Base-by-base conservation (phyloP, 2,888 invertebrate genomes). In the Scotopteryx bipunctaria region DNA sequence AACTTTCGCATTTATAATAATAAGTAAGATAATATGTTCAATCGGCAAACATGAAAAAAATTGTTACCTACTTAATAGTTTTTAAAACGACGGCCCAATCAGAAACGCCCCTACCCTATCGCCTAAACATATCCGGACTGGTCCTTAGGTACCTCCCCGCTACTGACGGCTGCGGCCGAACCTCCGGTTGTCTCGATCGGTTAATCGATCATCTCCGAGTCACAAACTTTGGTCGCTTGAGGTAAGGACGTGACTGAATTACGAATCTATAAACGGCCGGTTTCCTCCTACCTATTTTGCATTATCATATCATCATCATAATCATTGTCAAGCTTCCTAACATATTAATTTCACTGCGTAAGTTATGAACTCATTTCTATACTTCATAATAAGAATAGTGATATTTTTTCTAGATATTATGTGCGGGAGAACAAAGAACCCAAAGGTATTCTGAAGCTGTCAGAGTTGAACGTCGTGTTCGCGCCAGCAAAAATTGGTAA, bases 381-480 rank as follows among this genome's bases (percentile, higher is more conserved):
- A 15, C 5, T 5, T 38, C 11, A 5, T 27, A 27, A 13, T n/a
- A 17, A 13, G 8, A 11, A 8, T 8, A 5, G 29, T 25, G 33
- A 15, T 21, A 52, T 63, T 61, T 67, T 43, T 48, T 43, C 14
- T 78, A 90, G 90, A 73, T 95, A 95, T 79, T 93, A 94, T 69
- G 94, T 95, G 0, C 93, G 93, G 65, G 95, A 95, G 74, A 91
- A 92, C 62, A 94, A 93, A 84, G 95, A 95, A 67, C 96, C 97
- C 0, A 97, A 97, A 86, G 96, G 96, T 53, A 91, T 94, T 32
- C 91, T 97, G 52, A 92, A 94, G 75, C 91, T 97, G 72, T 95
- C 96, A 0, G 95, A 97, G 72, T 74, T 97, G 55, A 97, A 96
- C 76, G 95, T 96, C 11, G 94, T 94, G 11, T 96, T 97, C 76